These are phyloP conservation scores for Heteractis magnifica DNA, from an alignment of 92 coral and sea anemone genomes.

Conservation along the genomic window DNA sequence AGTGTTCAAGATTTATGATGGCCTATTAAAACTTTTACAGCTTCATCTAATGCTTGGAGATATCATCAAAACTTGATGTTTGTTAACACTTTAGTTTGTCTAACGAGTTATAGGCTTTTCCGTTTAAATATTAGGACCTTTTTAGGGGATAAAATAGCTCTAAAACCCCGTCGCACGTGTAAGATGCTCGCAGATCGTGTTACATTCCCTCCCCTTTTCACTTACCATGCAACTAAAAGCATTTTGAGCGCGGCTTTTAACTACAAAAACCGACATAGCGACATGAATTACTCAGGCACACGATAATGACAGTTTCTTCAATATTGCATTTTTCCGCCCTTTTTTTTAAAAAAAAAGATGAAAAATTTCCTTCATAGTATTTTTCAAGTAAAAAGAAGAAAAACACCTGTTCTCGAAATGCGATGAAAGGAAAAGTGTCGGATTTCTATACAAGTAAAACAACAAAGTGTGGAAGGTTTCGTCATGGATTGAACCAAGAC, in stretches of 20 bases:
- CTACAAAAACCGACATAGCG: conserved; percentile 22
- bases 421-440: conserved; percentile 34
- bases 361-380: conserved; percentile 14
- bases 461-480: conserved; percentile 20
- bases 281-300: conserved; percentile 19
- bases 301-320: conserved; percentile 20
- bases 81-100: conserved; percentile 42
- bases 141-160: conserved; percentile 22
- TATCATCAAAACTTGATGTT: conserved; percentile 37
- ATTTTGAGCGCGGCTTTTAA: conserved; percentile 23
- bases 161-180: conserved; percentile 27
- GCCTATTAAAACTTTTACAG: conserved; percentile 12
- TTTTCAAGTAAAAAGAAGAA: conserved; percentile 4
- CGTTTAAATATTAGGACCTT: conserved; percentile 30
- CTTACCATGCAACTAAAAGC: conserved; percentile 34
- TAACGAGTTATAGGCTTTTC: conserved; percentile 41
- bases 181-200: conserved; percentile 23
- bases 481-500: conserved; percentile 13
- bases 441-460: conserved; percentile 20
- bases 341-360: conserved; percentile 1
- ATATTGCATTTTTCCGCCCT: conserved; percentile 31
- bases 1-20: conserved; percentile 12
- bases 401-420: conserved; percentile 26
- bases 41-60: conserved; percentile 14
- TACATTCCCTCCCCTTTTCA: conserved; percentile 20